Evolutionary conservation across 30 jellyfish, hydroid and myxozoan species (phyloP), one percentile per base, ranked within the genome.

Genomic region (Turritopsis rubra): DNA sequence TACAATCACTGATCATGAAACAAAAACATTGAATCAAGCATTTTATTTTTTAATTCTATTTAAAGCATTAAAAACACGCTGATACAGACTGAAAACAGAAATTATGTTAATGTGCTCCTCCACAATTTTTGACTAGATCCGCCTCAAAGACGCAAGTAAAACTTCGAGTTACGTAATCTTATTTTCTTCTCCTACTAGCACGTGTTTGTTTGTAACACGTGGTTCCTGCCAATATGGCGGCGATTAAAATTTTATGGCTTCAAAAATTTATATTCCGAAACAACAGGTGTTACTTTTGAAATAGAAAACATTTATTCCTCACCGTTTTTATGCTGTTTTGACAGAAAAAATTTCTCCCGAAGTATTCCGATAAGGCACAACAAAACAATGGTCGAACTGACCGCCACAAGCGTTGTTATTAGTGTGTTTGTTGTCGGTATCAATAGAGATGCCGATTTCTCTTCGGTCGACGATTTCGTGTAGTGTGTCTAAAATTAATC

Each of bases 401-500:
- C 31, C 19, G 77, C 9, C 8, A 68, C 19, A n/a, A 68, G 30
- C 28, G 30, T 1, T n/a, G 4, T 27, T 68, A 17, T 23, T 19
- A 68, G 30, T n/a, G 28, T 68, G 17, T n/a, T 27, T 23, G 77
- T 68, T 19, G 77, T n/a, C 30, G 77, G 77, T 9, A 27, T 9
- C 16, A 68, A 22, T 27, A 68, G 30, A 68, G 16, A 7, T 68
- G 28, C 17, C 4, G 77, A 68, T 9, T 27, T 68, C 19, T 68
- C 77, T 27, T 68, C 77, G 28, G 16, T 68, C 30, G 77, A n/a
- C 28, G 77, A 68, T n/a, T n/a, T 68, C 30, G 77, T 68, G 77
- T 7, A 68, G 19, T 68, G 28, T 22, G 77, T 68, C 77, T 68
- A 68, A 68, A 68, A 23, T n/a, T 68, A 7, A 66, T 66, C 27